Evolutionary conservation across 2,113 vertebrate genomes (phyloP).

Genomic region (Collichthys lucidus): DNA sequence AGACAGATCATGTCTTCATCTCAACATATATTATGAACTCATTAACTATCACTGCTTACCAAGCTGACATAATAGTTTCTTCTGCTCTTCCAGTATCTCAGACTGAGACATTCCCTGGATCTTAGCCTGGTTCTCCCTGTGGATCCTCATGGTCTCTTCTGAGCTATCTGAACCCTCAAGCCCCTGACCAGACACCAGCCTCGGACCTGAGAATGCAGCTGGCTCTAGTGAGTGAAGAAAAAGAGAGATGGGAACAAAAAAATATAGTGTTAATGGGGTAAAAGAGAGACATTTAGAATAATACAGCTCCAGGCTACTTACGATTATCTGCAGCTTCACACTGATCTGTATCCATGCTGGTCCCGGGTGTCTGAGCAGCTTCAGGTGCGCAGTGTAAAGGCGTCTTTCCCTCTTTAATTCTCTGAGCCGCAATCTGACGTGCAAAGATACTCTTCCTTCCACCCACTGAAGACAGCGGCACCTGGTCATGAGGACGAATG

Average conservation of each 20-base stretch:
- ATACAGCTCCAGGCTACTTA: constrained; percentile 10
- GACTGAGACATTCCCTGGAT: constrained; percentile 86
- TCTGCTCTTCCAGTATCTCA: constrained; percentile 91
- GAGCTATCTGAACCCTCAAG: constrained; percentile 79
- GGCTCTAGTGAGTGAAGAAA: constrained; percentile 18
- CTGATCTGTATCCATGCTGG: constrained; percentile 62
- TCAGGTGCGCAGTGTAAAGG: constrained; percentile 29
- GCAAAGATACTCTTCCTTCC: constrained; percentile 95
- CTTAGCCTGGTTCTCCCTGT: constrained; percentile 89
- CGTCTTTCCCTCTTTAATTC: constrained; percentile 73
- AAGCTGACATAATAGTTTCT: constrained; percentile 88
- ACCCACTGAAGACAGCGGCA: constrained; percentile 56
- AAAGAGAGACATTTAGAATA: neutral
- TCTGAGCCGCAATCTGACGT: constrained; percentile 91
- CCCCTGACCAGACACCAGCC: constrained; percentile 90
- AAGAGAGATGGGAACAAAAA: neutral
- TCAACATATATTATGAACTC: neutral
- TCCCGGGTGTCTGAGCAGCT: constrained; percentile 32
- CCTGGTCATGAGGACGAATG: constrained; percentile 29
- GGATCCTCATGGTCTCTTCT: constrained; percentile 89
- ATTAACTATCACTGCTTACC: constrained; percentile 79
- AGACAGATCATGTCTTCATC: neutral
- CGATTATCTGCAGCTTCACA: constrained; percentile 20
- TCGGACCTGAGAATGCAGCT: constrained; percentile 40
- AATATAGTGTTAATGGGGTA: neutral